Base-by-base conservation (phyloP, 2,113 vertebrate species). In the Poeciliopsis occidentalis region DNA sequence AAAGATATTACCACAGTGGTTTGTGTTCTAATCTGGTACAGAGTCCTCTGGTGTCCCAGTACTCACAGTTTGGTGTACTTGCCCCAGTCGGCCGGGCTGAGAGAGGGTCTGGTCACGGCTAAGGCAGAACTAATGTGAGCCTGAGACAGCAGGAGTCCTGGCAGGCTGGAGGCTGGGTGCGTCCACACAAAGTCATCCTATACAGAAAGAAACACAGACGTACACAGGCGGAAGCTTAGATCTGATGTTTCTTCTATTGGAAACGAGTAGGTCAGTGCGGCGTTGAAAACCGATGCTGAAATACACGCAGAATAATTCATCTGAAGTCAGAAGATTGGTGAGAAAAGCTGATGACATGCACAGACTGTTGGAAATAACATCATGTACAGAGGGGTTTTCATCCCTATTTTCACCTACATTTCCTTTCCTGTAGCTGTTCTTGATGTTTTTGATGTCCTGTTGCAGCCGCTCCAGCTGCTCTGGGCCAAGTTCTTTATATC, bases 61-160 rank as follows among this genome's bases (percentile, higher is more conserved):
- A 95, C 98, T 97, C 90, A 99, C 97, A 98, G 93, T 64, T 95
- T 95, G 80, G 88, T 84, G 89, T 97, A 98, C 84, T 87, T 94
- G 73, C 89, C 96, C 97, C 96, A 97, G 91, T 98, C 96, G 0
- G 95, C 95, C 74, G 90, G 95, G 89, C 91, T 95, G 73, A 98
- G 92, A 44, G 97, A 99, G 0, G 97, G 95, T 81, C 95, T 95
- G 72, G 95, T 96, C 61, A 75, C 87, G 63, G 90, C 82, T 83
- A 98, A 90, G 1, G 97, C 96, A 6, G 95, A 81, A 76, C 93
- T 88, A 75, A 99, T 75, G 68, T 99, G 96, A 31, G 92, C 89
- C 76, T 93, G 95, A 82, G 85, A 91, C 64, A 99, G 91, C 74
- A 93, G 69, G 64, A 96, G 62, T 64, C 89, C 83, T 10, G 89